These are phyloP conservation scores for Chironex yamaguchii DNA, from an alignment of 30 jellyfish, hydroid and myxozoan species.

Conservation along the genomic window DNA sequence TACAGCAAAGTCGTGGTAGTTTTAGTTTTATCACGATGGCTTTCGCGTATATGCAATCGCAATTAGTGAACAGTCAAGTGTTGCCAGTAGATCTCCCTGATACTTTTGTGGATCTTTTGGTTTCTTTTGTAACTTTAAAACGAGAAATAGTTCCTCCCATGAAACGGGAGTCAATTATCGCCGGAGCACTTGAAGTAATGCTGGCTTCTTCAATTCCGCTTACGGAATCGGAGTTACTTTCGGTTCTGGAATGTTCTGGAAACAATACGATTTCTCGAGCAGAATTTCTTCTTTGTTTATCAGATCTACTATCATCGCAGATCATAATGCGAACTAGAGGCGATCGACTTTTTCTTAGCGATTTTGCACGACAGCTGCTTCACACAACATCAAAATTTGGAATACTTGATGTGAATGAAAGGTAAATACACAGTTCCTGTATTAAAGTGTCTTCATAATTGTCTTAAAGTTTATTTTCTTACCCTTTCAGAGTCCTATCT, in stretches of 20 bases:
- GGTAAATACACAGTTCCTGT: not conserved
- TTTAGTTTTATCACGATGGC: not conserved
- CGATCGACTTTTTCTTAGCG: not conserved
- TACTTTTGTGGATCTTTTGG: not conserved
- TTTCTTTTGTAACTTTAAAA: not conserved
- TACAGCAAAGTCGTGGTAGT: slow-evolving; percentile 55
- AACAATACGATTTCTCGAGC: not conserved
- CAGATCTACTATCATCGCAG: not conserved
- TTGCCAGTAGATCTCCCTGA: not conserved
- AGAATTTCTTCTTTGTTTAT: not conserved
- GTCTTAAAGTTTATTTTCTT: too few relatives aligned
- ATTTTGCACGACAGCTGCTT: not conserved
- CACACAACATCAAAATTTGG: not conserved
- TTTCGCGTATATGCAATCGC: not conserved
- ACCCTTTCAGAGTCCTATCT: too few relatives aligned
- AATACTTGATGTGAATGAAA: not conserved
- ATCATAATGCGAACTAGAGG: not conserved
- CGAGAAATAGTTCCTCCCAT: not conserved
- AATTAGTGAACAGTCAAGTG: not conserved
- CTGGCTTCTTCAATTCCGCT: not conserved
- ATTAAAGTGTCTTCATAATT: too few relatives aligned
- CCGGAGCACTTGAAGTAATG: not conserved
- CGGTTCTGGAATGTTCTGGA: not conserved
- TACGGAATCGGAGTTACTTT: not conserved
- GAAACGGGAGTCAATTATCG: not conserved